phyloP scores from a whole-genome alignment of 2,113 vertebrate genomes.

The Lepisosteus osseus region DNA sequence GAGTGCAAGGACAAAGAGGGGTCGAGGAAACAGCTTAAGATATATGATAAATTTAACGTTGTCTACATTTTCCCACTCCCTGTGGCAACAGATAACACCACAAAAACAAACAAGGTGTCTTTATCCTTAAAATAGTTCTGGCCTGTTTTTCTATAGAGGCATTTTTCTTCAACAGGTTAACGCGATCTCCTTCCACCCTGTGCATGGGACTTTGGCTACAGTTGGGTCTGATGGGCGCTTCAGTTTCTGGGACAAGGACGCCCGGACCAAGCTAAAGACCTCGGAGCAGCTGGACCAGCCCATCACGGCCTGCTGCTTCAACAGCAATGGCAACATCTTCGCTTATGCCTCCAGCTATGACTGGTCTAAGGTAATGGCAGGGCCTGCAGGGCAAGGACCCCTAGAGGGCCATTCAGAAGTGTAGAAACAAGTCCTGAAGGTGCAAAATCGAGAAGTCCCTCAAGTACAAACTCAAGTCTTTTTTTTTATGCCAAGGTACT shows the following conservation, averaged over 20 bases:
- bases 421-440: background rate
- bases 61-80: background rate
- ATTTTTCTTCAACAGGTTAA: slow-evolving; percentile 75
- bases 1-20: too few species aligned
- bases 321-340: slow-evolving; percentile 96
- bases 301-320: slow-evolving; percentile 94
- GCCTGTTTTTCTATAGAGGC: too few species aligned
- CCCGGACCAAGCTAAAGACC: slow-evolving; percentile 95
- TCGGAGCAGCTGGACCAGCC: slow-evolving; percentile 95
- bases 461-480: background rate
- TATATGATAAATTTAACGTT: too few species aligned
- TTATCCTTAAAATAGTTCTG: too few species aligned
- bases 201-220: slow-evolving; percentile 91
- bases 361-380: slow-evolving; percentile 89
- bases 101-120: too few species aligned
- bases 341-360: slow-evolving; percentile 96
- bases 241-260: slow-evolving; percentile 99
- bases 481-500: too few species aligned
- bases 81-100: background rate
- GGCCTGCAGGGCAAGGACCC: background rate
- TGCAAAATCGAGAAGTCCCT: too few species aligned
- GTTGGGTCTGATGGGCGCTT: slow-evolving; percentile 96
- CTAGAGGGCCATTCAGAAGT: background rate
- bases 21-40: too few species aligned
- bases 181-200: slow-evolving; percentile 94